Evolutionary conservation across 1,140 invertebrate species (phyloP), one percentile per base, ranked within the genome.

Genomic region (Dendroctonus valens): DNA sequence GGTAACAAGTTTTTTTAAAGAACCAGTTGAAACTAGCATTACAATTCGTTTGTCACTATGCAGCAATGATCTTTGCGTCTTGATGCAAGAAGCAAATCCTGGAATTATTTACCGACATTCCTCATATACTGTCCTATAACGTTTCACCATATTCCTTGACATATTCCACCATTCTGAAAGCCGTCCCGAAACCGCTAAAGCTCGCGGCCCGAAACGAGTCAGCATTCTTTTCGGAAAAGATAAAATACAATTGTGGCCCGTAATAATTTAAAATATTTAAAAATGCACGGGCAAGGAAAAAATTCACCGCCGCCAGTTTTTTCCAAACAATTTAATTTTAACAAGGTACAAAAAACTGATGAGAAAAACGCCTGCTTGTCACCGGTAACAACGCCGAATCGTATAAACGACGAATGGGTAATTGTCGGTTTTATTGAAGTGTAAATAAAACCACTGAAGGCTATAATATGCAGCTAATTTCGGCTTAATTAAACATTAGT

Each of bases 231-330:
- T 48, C 42, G 41, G 57, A 59, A 59, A 59, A 55, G 57, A 59
- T 59, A 59, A 59, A 59, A 59, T 59, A 59, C 57, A 59, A 59
- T 59, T 48, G 57, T 48, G 41, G 8, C 41, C 42, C 57, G 57
- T 46, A 59, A 59, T 59, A 59, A 59, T 59, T 59, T 46, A 46
- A 59, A 59, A 12, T 59, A 59, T 59, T 59, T 59, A 59, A 59
- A 59, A 59, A 59, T 59, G 57, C 42, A 7, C 11, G 57, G 48
- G 12, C 57, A 44, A 14, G 9, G 57, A 59, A 59, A 59, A 59
- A 59, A 59, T 59, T 46, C 42, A 40, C 57, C n/a, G 57, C 12
- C 12, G 57, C 57, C 11, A 59, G n/a, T 59, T 59, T 59, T 26
- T 59, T 59, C 12, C 37, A 59, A 59, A 59, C 57, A 59, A 48